phyloP scores from a whole-genome alignment of 2,888 invertebrate genomes.

The Drosophila setosimentum region DNA sequence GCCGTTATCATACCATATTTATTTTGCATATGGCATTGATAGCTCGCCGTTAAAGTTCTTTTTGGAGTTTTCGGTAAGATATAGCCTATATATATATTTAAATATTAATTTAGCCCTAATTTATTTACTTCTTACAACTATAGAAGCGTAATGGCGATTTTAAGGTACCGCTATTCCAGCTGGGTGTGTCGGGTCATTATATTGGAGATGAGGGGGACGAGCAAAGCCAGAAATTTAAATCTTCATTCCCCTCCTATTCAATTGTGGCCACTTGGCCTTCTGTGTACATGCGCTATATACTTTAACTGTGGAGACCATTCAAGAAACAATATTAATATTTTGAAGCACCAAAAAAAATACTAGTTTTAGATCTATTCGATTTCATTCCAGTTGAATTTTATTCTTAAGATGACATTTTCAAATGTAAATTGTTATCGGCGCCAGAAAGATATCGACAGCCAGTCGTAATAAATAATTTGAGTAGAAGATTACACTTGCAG shows the following conservation, averaged over 20 bases:
- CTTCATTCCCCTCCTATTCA: slow-evolving; percentile 85
- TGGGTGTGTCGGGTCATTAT: slow-evolving; percentile 86
- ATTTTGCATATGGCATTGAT: slow-evolving; percentile 69
- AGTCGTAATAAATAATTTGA: background rate
- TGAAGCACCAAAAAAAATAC: background rate
- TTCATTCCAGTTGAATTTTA: background rate
- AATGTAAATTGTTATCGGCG: background rate
- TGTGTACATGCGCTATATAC: slow-evolving; percentile 84
- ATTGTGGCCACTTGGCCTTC: slow-evolving; percentile 85
- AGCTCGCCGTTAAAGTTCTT: slow-evolving; percentile 66
- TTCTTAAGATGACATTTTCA: background rate
- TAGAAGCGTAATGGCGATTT: slow-evolving; percentile 61
- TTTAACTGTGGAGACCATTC: slow-evolving; percentile 37
- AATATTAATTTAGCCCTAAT: background rate
- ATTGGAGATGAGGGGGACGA: slow-evolving; percentile 83
- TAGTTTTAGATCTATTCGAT: background rate
- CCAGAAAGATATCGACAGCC: background rate
- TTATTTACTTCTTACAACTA: background rate
- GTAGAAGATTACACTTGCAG: background rate
- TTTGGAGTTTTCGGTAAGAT: slow-evolving; percentile 66
- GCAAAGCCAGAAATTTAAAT: slow-evolving; percentile 84
- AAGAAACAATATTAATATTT: background rate
- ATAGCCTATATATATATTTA: background rate
- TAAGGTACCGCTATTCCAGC: slow-evolving; percentile 76
- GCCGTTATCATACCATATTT: slow-evolving; percentile 74